A percentile compares a stretch with the other conserved stretches of the same genome.
Evolutionary conservation across 2,113 vertebrate genomes (phyloP).

Genomic region (Riparia riparia): DNA sequence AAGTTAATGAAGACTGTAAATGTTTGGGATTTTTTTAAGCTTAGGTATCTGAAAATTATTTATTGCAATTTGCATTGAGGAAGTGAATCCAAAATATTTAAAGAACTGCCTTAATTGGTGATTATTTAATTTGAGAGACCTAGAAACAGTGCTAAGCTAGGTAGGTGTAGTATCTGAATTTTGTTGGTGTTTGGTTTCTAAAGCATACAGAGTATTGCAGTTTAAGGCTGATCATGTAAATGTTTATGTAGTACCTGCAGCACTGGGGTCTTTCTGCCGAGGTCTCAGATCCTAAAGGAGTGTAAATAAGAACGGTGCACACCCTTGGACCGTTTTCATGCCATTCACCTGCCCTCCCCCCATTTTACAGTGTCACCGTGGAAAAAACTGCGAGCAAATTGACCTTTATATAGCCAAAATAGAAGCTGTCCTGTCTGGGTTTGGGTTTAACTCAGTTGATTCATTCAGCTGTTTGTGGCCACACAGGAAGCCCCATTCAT

Average conservation of each 20-base stretch:
- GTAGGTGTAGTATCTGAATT: background rate
- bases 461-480: slow-evolving; percentile 41
- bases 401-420: background rate
- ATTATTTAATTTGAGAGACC: background rate
- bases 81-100: background rate
- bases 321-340: background rate
- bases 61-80: background rate
- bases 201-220: background rate
- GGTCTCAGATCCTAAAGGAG: background rate
- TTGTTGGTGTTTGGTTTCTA: background rate
- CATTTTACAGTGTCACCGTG: background rate
- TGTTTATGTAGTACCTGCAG: background rate
- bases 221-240: background rate
- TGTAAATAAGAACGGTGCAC: background rate
- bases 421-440: slow-evolving; percentile 10
- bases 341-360: background rate
- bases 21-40: background rate
- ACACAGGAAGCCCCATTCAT: slow-evolving; percentile 12
- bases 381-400: slow-evolving; percentile 33
- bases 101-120: background rate
- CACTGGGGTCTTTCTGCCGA: background rate
- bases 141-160: background rate
- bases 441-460: slow-evolving; percentile 13
- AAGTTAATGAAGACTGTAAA: background rate
- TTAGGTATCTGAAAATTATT: background rate